Conservation (phyloP, 2,797 vertebrate genomes). For the Atherinosoma microstoma region DNA sequence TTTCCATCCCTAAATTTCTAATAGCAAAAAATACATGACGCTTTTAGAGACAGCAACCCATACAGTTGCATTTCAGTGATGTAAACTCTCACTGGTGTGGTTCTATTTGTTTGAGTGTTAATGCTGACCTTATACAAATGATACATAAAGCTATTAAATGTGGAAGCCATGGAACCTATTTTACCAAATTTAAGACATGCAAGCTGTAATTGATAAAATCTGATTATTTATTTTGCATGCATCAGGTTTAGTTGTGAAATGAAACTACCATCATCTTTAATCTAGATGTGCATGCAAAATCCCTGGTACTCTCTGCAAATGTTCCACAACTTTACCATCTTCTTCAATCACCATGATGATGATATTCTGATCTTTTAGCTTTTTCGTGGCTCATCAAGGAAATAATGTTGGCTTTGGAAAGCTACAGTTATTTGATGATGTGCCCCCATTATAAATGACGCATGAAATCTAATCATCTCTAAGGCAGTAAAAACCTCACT, state of each 20-base stretch:
- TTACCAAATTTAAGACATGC: not conserved
- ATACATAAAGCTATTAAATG: not conserved
- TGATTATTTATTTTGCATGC: slow-evolving; percentile 5
- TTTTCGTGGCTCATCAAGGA: slow-evolving; percentile 43
- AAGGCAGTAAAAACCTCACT: slow-evolving; percentile 22
- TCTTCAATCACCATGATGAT: slow-evolving; percentile 18
- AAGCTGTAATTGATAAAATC: not conserved
- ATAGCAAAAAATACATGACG: not conserved
- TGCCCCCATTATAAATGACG: slow-evolving; percentile 36
- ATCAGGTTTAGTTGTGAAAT: slow-evolving; percentile 1
- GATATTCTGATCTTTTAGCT: slow-evolving; percentile 22
- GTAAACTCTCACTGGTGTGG: too few relatives aligned
- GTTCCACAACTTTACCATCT: not conserved
- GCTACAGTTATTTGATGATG: slow-evolving; percentile 15
- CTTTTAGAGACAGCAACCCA: not conserved
- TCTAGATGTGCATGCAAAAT: not conserved
- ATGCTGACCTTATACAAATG: not conserved
- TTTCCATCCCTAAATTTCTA: not conserved
- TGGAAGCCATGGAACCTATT: not conserved
- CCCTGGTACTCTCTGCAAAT: not conserved
- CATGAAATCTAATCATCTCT: slow-evolving; percentile 23
- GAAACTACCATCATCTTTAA: not conserved
- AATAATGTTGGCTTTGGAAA: slow-evolving; percentile 26
- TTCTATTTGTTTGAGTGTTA: too few relatives aligned
- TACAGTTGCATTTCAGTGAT: too few relatives aligned